A percentile compares a stretch with the other conserved stretches of the same genome.
Conservation (phyloP, 1,140 invertebrate genomes). For the Saccostrea echinata region DNA sequence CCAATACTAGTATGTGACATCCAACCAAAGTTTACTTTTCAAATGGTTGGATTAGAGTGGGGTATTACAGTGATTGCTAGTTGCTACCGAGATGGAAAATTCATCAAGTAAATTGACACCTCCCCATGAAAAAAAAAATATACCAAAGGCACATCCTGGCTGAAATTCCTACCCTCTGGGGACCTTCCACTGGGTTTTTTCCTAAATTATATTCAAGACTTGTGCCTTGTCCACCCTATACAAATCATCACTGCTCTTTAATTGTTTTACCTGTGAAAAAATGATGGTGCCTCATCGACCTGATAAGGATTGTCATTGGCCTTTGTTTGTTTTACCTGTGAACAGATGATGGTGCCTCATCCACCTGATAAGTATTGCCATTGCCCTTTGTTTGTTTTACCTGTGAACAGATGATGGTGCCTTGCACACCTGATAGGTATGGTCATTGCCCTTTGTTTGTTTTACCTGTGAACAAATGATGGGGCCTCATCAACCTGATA, state of each 20-base stretch:
- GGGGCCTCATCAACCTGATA: constrained; percentile 83
- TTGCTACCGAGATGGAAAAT: too few species aligned
- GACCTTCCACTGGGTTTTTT: too few species aligned
- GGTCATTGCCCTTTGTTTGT: constrained; percentile 82
- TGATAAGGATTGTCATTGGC: constrained; percentile 91
- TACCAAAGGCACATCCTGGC: too few species aligned
- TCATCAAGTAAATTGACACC: too few species aligned
- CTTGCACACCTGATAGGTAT: constrained; percentile 86
- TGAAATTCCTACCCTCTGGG: too few species aligned
- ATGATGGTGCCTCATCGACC: constrained; percentile 85
- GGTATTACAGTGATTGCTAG: too few species aligned
- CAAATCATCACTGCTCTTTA: constrained; percentile 84
- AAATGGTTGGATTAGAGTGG: too few species aligned
- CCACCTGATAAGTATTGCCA: constrained; percentile 86
- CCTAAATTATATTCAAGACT: too few species aligned
- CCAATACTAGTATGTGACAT: too few species aligned
- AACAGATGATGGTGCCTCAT: constrained; percentile 88
- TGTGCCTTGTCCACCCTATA: constrained; percentile 85
- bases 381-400: constrained; percentile 89
- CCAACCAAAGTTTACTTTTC: too few species aligned
- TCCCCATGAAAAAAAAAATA: constrained; percentile 77
- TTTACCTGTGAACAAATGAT: constrained; percentile 83
- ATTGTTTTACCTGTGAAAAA: constrained; percentile 85
- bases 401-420: constrained; percentile 88
- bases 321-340: constrained; percentile 87